These are phyloP conservation scores for Siphamia tubifer DNA, from an alignment of 2,113 vertebrate species.

Conservation along the genomic window DNA sequence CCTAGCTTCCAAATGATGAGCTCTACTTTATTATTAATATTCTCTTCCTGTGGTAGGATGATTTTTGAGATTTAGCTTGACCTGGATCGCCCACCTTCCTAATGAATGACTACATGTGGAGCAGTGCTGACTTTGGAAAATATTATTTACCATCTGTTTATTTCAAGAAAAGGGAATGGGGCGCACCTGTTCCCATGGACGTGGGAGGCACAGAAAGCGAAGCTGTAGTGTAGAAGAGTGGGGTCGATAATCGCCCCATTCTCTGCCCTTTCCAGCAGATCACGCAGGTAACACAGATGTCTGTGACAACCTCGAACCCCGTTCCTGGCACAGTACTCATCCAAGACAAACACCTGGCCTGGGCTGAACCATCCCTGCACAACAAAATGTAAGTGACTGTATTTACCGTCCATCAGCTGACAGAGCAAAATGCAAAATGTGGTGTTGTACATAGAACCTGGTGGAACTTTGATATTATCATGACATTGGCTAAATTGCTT, in stretches of 20 bases:
- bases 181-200: constrained; percentile 98
- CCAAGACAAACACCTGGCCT: constrained; percentile 98
- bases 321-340: constrained; percentile 97
- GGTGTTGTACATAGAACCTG: too few relatives aligned
- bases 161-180: constrained; percentile 1
- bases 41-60: not conserved
- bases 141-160: too few relatives aligned
- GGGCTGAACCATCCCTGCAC: constrained; percentile 98
- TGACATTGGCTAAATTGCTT: too few relatives aligned
- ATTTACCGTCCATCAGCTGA: not conserved
- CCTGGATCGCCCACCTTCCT: too few relatives aligned
- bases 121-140: too few relatives aligned
- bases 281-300: constrained; percentile 96
- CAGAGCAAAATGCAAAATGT: not conserved
- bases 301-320: constrained; percentile 98
- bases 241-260: constrained; percentile 97
- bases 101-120: too few relatives aligned
- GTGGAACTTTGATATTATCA: too few relatives aligned
- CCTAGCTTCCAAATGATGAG: not conserved
- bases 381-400: constrained; percentile 16
- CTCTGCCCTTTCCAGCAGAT: constrained; percentile 95
- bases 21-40: not conserved
- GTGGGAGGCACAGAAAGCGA: constrained; percentile 98
- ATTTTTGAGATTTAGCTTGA: not conserved
- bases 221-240: constrained; percentile 98